Evolutionary conservation across 2,888 invertebrate genomes (phyloP).

Genomic region (Amblyteles armatorius): DNA sequence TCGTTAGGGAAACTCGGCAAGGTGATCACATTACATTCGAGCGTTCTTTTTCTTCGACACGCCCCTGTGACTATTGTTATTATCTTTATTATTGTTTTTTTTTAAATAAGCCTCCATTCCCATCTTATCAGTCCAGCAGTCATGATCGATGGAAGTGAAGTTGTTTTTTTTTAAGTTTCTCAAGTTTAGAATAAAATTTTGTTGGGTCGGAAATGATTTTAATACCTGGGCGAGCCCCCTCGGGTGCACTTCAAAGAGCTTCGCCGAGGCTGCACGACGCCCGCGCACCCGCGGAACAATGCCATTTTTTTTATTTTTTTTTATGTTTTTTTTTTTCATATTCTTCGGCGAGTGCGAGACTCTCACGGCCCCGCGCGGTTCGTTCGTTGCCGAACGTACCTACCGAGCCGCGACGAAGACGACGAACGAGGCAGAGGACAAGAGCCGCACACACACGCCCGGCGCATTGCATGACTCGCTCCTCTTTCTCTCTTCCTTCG

Average conservation of each 20-base stretch:
- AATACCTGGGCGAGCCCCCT: slow-evolving; percentile 4
- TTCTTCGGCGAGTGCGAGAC: slow-evolving; percentile 51
- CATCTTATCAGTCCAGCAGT: background rate
- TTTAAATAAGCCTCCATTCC: background rate
- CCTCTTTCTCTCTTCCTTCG: slow-evolving; percentile 43
- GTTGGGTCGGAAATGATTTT: background rate
- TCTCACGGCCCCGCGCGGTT: slow-evolving; percentile 65
- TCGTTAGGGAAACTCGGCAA: slow-evolving; percentile 2
- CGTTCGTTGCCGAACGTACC: slow-evolving; percentile 63
- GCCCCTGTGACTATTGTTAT: background rate
- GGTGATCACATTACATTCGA: background rate
- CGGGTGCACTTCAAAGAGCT: slow-evolving; percentile 27
- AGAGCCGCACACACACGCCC: slow-evolving; percentile 8
- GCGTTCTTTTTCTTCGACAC: background rate
- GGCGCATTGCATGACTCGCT: slow-evolving; percentile 33
- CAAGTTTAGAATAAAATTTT: background rate
- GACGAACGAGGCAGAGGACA: slow-evolving; percentile 43
- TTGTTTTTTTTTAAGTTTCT: background rate
- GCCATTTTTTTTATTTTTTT: slow-evolving; percentile 12
- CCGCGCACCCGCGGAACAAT: slow-evolving; percentile 46
- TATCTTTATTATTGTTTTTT: background rate
- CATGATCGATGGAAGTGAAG: background rate
- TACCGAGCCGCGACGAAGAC: slow-evolving; percentile 60
- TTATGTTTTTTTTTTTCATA: slow-evolving; percentile 1
- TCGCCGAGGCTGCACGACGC: background rate